Percentiles rank a stretch among this genome's conserved stretches.
These are phyloP conservation scores for Pygocentrus nattereri DNA, from an alignment of 2,797 vertebrate genomes.

Conservation along the genomic window DNA sequence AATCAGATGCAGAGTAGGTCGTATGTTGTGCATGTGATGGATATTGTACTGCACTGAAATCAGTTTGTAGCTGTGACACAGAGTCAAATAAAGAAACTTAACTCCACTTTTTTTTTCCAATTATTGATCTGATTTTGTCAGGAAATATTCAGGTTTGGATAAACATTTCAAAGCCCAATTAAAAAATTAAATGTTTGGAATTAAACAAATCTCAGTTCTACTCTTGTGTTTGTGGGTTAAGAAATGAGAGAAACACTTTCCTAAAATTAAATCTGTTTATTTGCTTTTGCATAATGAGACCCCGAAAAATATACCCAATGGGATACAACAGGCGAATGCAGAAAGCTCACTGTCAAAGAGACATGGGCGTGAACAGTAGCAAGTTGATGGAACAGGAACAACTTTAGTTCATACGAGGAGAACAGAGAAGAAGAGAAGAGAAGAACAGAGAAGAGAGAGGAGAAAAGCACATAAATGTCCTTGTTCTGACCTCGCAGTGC, in stretches of 20 bases:
- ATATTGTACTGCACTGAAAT: too few species aligned
- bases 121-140: background rate
- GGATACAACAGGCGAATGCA: background rate
- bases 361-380: background rate
- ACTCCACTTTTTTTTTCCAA: too few species aligned
- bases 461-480: background rate
- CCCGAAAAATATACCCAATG: background rate
- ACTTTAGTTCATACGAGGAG: background rate
- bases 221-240: slow-evolving; percentile 3
- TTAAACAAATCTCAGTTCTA: background rate
- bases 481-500: background rate
- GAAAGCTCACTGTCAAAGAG: background rate
- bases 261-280: slow-evolving; percentile 6
- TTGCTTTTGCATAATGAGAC: background rate
- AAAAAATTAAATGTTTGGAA: background rate
- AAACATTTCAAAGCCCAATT: background rate
- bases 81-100: too few species aligned
- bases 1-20: too few species aligned
- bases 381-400: background rate
- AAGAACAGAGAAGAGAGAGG: background rate
- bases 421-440: background rate
- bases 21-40: too few species aligned
- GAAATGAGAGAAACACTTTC: background rate
- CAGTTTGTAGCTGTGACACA: too few species aligned
- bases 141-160: background rate